phyloP scores from a whole-genome alignment of 2,797 vertebrate species.

The Schizopygopsis pylzovi region DNA sequence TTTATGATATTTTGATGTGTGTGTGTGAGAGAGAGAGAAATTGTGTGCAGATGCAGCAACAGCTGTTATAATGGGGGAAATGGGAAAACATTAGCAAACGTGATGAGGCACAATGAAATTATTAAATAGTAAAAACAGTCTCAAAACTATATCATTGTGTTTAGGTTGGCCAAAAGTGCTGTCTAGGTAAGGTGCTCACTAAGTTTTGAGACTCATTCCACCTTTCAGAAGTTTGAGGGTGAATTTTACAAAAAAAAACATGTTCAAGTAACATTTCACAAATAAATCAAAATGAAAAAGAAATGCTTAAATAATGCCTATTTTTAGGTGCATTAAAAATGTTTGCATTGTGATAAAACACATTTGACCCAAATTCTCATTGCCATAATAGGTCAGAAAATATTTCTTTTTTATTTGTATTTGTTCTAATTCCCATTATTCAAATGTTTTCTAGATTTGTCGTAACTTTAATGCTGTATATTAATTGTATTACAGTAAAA shows the following conservation, averaged over 20 bases:
- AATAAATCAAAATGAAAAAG: background rate
- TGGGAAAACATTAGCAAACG: slow-evolving; percentile 1
- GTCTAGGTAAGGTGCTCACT: background rate
- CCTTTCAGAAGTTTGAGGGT: background rate
- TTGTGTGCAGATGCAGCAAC: background rate
- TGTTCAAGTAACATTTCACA: background rate
- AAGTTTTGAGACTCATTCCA: background rate
- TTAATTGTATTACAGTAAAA: background rate
- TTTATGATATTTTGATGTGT: slow-evolving; percentile 32
- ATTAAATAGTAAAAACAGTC: background rate
- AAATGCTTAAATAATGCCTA: background rate
- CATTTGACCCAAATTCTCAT: background rate
- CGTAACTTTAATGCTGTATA: slow-evolving; percentile 1
- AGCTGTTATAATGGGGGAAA: background rate
- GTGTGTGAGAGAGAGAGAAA: background rate
- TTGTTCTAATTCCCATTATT: background rate
- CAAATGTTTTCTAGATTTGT: background rate
- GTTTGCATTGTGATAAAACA: background rate
- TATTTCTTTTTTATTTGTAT: background rate
- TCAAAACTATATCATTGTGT: background rate
- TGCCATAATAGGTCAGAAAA: background rate
- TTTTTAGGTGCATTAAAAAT: background rate
- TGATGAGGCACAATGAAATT: background rate
- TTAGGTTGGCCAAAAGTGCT: background rate
- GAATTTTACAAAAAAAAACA: background rate